Percentiles rank a stretch among this genome's conserved stretches.
Conservation (phyloP, 2,113 vertebrate genomes). For the Forbesichthys papilliferus region DNA sequence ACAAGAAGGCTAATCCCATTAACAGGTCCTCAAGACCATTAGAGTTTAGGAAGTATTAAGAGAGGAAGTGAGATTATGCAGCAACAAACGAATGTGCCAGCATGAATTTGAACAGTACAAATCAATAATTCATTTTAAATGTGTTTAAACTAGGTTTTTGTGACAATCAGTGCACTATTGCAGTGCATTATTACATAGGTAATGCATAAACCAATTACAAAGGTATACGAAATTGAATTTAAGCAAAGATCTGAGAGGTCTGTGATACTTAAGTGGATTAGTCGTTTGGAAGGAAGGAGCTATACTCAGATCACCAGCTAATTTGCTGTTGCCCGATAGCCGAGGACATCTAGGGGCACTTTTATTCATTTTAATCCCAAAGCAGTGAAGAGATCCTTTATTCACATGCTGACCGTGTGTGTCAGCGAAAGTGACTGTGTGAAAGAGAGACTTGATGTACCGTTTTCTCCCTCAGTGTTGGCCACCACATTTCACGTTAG, state of each 20-base stretch:
- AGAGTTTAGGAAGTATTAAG: not conserved
- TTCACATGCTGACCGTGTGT: conserved; percentile 17
- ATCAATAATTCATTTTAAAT: conserved; percentile 3
- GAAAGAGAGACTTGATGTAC: conserved; percentile 35
- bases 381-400: conserved; percentile 17
- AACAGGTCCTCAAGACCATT: conserved; percentile 16
- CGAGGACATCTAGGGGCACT: conserved; percentile 16
- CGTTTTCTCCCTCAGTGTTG: conserved; percentile 18
- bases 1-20: conserved; percentile 10
- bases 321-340: conserved; percentile 34
- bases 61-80: conserved; percentile 10
- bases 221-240: conserved; percentile 20
- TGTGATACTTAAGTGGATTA: conserved; percentile 55
- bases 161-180: conserved; percentile 3
- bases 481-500: conserved; percentile 19
- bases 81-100: conserved; percentile 29
- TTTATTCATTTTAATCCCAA: conserved; percentile 45
- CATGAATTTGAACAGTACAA: conserved; percentile 27
- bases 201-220: conserved; percentile 30
- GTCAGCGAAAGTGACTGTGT: conserved; percentile 19
- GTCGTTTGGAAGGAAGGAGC: conserved; percentile 30
- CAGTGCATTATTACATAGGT: conserved; percentile 6
- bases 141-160: conserved; percentile 29
- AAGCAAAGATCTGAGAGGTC: conserved; percentile 19
- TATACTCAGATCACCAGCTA: conserved; percentile 36